Base-by-base conservation (phyloP, 2,888 invertebrate species). In the Geophilus truncorum region DNA sequence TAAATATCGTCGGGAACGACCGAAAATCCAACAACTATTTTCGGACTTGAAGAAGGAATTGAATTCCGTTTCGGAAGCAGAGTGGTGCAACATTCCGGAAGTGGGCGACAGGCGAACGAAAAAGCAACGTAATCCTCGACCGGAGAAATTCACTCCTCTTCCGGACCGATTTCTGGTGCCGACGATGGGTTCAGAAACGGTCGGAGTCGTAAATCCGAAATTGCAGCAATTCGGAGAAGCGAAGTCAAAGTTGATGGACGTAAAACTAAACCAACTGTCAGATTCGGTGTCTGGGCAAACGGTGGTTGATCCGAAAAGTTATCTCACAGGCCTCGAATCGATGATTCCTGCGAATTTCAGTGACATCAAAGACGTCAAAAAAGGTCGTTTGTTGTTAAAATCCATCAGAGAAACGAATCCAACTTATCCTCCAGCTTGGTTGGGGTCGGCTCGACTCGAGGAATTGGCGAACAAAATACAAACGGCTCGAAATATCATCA, bases 271-370 rank as follows among this genome's bases (percentile, higher is more conserved):
- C 0, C 97, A 98, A 90, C 89, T 88, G 1, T 98, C 99, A 0
- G 99, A 99, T 88, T 98, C 98, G 0, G 98, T 99, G 0, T 94
- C 95, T 1, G 99, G 99, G 0, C 99, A 99, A 89, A 99, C 99
- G 0, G 98, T 99, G 0, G 98, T 99, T 0, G 99, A 99, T 89
- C 99, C 99, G 0, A 99, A 99, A 87, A 99, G 99, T 1, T 99
- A 99, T 86, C 90, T 99, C n/a, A 99, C 99, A 0, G 99, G 99
- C 87, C 89, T 99, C 77, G 98, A 99, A 86, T 97, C 97, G 25
- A 99, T 99, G 98, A 95, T 99, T 85, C 99, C 99, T 0, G 95
- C 96, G 0, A 97, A 98, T 85, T 98, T 98, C 0, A 98, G 98
- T 1, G 98, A 98, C 86, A 97, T 98, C 62, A 91, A 90, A 87